These are phyloP conservation scores for Epinotia nisella DNA, from an alignment of 2,888 invertebrate species.

Conservation along the genomic window DNA sequence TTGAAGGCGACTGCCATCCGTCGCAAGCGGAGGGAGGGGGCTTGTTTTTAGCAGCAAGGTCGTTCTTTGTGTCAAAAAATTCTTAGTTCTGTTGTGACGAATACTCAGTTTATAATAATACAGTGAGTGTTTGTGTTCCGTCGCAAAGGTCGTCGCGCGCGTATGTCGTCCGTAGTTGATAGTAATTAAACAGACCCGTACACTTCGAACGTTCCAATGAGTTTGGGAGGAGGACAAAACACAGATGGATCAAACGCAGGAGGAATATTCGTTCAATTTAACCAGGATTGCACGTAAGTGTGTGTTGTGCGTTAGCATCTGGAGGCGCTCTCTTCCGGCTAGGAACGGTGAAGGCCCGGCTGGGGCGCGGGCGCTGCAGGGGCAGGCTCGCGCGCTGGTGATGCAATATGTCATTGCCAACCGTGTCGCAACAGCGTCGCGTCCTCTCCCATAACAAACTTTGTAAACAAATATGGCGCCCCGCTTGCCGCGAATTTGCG, in stretches of 20 bases:
- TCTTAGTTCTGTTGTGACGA: constrained; percentile 73
- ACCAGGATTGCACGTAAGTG: constrained; percentile 99
- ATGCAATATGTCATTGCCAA: constrained; percentile 80
- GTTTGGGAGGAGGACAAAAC: constrained; percentile 90
- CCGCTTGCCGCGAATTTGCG: constrained; percentile 32
- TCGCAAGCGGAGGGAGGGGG: constrained; percentile 70
- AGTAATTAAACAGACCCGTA: constrained; percentile 68
- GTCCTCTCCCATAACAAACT: constrained; percentile 49
- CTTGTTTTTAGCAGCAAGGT: constrained; percentile 85
- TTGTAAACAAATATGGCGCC: constrained; percentile 67
- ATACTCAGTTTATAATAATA: constrained; percentile 73
- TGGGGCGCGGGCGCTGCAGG: constrained; percentile 9
- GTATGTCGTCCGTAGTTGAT: constrained; percentile 69
- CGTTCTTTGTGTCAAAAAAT: constrained; percentile 87
- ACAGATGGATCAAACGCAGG: constrained; percentile 91
- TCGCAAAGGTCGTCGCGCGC: constrained; percentile 68
- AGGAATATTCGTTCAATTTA: constrained; percentile 97
- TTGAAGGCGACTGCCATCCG: constrained; percentile 48
- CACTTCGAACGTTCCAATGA: constrained; percentile 89
- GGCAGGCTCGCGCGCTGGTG: constrained; percentile 56
- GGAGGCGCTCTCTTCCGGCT: constrained; percentile 3
- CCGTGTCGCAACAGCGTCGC: constrained; percentile 64
- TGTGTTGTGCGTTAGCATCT: constrained; percentile 31
- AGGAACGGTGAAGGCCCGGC: neutral
- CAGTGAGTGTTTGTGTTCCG: constrained; percentile 72